Percentiles rank a stretch among this genome's conserved stretches.
Evolutionary conservation across 2,797 vertebrate species (phyloP).

Genomic region (Scyliorhinus canicula): DNA sequence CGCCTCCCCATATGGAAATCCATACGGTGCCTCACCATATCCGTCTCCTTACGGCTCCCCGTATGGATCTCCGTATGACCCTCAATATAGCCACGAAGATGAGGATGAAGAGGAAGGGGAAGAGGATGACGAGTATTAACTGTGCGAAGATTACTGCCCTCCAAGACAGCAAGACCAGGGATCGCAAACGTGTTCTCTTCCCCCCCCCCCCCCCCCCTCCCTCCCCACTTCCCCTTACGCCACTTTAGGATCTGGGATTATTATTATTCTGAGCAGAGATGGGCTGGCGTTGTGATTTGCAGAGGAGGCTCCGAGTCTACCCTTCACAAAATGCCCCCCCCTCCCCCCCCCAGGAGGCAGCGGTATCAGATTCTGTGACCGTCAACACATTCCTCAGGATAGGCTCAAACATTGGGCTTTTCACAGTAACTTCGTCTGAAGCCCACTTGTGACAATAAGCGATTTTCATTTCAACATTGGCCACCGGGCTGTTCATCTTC

Average conservation of each 20-base stretch:
- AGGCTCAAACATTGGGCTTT: not conserved
- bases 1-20: not conserved
- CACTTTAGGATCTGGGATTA: not conserved
- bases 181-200: not conserved
- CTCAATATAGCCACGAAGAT: not conserved
- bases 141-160: not conserved
- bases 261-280: not conserved
- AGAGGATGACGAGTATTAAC: not conserved
- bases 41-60: not conserved
- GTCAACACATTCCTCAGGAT: too few species aligned
- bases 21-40: not conserved
- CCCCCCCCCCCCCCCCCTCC: too few species aligned
- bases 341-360: not conserved
- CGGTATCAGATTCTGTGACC: not conserved
- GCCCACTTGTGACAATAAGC: too few species aligned
- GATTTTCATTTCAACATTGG: too few species aligned
- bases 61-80: not conserved
- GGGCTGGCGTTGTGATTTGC: not conserved
- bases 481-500: not conserved
- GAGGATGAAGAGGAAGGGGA: not conserved
- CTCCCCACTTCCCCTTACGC: too few species aligned
- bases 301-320: not conserved
- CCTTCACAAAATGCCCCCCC: not conserved
- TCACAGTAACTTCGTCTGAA: too few species aligned
- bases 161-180: not conserved